Conservation (phyloP, 2,888 invertebrate genomes). For the Tenthredo mesomela region DNA sequence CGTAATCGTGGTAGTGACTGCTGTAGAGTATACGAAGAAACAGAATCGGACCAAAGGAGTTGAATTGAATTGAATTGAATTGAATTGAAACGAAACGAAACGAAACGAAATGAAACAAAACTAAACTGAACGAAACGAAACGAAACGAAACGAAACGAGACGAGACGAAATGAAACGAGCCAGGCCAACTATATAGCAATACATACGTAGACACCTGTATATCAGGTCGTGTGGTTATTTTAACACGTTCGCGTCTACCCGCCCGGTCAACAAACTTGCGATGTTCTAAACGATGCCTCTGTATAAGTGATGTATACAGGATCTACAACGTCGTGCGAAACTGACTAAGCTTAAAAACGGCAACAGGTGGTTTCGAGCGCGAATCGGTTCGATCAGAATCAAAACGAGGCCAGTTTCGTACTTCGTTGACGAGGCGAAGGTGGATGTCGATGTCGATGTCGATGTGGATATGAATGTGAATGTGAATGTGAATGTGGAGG, state of each 20-base stretch:
- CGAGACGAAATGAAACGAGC: background rate
- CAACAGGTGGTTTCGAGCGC: constrained; percentile 43
- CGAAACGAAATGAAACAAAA: background rate
- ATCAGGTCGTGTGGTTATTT: constrained; percentile 15
- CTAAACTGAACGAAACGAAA: background rate
- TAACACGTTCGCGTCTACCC: constrained; percentile 3
- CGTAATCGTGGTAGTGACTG: background rate
- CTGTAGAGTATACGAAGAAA: background rate
- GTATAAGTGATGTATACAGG: background rate
- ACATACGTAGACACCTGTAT: constrained; percentile 7
- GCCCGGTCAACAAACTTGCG: constrained; percentile 34
- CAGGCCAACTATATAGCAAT: background rate
- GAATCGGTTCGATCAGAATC: constrained; percentile 45
- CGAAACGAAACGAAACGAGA: constrained; percentile 1
- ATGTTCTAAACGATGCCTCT: background rate
- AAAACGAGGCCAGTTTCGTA: constrained; percentile 45
- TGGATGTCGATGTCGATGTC: background rate
- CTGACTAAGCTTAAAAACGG: constrained; percentile 39
- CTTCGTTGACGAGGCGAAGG: background rate
- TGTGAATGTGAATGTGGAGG: background rate
- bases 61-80: background rate
- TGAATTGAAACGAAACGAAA: background rate
- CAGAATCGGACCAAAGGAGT: background rate
- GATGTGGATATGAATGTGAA: background rate
- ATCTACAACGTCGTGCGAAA: background rate